These are phyloP conservation scores for Wiebesia pumilae DNA, from an alignment of 1,140 invertebrate species.

Conservation along the genomic window DNA sequence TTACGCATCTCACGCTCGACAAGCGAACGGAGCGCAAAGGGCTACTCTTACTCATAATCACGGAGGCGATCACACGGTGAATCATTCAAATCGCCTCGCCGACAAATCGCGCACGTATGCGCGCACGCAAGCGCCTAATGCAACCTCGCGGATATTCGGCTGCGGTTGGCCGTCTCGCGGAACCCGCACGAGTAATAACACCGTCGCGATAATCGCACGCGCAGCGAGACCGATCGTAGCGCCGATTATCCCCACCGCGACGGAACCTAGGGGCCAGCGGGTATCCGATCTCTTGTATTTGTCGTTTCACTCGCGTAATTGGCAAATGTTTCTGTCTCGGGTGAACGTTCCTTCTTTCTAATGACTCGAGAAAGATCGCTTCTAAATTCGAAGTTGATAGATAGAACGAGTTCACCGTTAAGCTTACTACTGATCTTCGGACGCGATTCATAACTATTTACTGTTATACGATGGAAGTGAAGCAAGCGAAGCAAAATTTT, in stretches of 20 bases:
- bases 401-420: neutral
- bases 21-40: neutral
- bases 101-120: neutral
- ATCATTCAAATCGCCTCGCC: conserved; percentile 28
- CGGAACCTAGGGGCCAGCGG: neutral
- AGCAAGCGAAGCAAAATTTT: neutral
- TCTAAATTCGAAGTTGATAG: conserved; percentile 14
- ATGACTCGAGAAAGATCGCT: neutral
- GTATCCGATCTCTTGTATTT: conserved; percentile 10
- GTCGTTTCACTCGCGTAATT: conserved; percentile 34
- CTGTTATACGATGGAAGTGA: conserved; percentile 8
- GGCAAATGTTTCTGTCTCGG: conserved; percentile 13
- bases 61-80: neutral
- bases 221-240: neutral
- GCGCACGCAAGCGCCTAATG: conserved; percentile 5
- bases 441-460: conserved; percentile 38
- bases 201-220: neutral
- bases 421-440: neutral
- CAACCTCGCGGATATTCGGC: conserved; percentile 22
- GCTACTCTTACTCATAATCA: conserved; percentile 27
- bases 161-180: neutral
- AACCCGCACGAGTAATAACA: conserved; percentile 23
- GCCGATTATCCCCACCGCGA: neutral
- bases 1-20: neutral
- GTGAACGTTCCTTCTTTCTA: neutral